Percentiles rank a stretch among this genome's conserved stretches.
Evolutionary conservation across 2,888 invertebrate genomes (phyloP).

Genomic region (Molanna angustata): DNA sequence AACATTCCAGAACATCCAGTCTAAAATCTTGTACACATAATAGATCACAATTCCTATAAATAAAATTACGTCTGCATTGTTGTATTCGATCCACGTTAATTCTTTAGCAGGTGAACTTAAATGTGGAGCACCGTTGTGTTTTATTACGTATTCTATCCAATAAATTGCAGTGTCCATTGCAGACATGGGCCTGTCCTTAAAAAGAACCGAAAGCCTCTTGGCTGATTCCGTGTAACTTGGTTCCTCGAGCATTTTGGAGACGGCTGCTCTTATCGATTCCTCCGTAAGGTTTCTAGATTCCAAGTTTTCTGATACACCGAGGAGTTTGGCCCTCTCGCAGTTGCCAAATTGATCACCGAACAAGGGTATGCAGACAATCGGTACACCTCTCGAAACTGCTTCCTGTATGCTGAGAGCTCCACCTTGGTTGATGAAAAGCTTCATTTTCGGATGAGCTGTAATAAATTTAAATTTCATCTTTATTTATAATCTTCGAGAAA

Average conservation of each 20-base stretch:
- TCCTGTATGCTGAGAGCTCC: slow-evolving; percentile 45
- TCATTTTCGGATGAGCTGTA: slow-evolving; percentile 43
- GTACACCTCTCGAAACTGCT: slow-evolving; percentile 42
- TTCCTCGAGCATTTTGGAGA: slow-evolving; percentile 41
- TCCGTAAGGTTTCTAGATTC: slow-evolving; percentile 40
- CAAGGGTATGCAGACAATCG: slow-evolving; percentile 45
- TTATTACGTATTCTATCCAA: slow-evolving; percentile 59
- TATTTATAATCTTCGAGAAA: too few species aligned
- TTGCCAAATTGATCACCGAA: slow-evolving; percentile 45
- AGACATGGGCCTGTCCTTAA: slow-evolving; percentile 54
- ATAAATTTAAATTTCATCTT: too few species aligned
- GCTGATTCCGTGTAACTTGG: slow-evolving; percentile 43
- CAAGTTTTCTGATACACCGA: slow-evolving; percentile 41
- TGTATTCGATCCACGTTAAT: slow-evolving; percentile 44
- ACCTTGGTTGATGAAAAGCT: slow-evolving; percentile 46
- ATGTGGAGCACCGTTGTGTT: slow-evolving; percentile 43
- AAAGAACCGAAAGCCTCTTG: slow-evolving; percentile 46
- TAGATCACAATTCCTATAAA: slow-evolving; percentile 38
- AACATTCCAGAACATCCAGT: slow-evolving; percentile 27
- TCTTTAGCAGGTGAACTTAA: slow-evolving; percentile 44
- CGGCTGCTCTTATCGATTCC: slow-evolving; percentile 38
- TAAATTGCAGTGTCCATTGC: slow-evolving; percentile 58
- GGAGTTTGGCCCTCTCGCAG: slow-evolving; percentile 40
- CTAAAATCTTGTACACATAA: slow-evolving; percentile 17
- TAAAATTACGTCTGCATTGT: slow-evolving; percentile 50